Evolutionary conservation across 1,140 invertebrate genomes (phyloP), one percentile per base, ranked within the genome.

Genomic region (Prorops nasuta): DNA sequence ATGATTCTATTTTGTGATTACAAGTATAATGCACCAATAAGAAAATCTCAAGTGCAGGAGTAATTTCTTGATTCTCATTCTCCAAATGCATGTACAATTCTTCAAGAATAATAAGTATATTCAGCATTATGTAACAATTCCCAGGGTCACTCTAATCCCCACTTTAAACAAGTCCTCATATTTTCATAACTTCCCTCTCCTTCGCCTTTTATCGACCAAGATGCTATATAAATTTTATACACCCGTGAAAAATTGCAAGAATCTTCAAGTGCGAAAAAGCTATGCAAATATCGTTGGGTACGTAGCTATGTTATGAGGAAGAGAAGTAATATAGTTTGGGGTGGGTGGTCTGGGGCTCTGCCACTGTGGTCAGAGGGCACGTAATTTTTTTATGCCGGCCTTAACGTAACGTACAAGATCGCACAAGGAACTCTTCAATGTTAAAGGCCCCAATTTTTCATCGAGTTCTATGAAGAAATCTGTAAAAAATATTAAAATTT

Each of bases 401-500:
- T 84, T 80, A 14, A 90, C 86, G 69, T 91, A 91, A 42, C 82
- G 80, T 21, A 90, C 89, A 48, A 92, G 78, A 60, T 91, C 85
- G 49, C 80, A 81, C 39, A 91, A 71, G 20, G 86, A 84, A 68
- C 87, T 90, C 63, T 89, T 85, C 51, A 91, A 71, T 10, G 87
- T 90, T 24, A 92, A 71, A 7, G 86, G 86, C 49, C 88, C 88
- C 75, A 84, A 84, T 45, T 81, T 80, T 50, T 84, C 80, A 67
- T 92, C 89, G 63, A 92, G 72, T 57, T 86, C 81, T 51, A 87
- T 84, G 72, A 92, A 91, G 71, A 92, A 92, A 56, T 89, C 89
- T 92, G 76, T 2, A 82, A 78, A 38, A 39, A 51, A 36, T 20
- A 51, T 44, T n/a, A 48, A 10, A 18, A 36, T 35, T 48, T 21